Evolutionary conservation across 2,113 vertebrate species (phyloP).

Genomic region (Promerops cafer): DNA sequence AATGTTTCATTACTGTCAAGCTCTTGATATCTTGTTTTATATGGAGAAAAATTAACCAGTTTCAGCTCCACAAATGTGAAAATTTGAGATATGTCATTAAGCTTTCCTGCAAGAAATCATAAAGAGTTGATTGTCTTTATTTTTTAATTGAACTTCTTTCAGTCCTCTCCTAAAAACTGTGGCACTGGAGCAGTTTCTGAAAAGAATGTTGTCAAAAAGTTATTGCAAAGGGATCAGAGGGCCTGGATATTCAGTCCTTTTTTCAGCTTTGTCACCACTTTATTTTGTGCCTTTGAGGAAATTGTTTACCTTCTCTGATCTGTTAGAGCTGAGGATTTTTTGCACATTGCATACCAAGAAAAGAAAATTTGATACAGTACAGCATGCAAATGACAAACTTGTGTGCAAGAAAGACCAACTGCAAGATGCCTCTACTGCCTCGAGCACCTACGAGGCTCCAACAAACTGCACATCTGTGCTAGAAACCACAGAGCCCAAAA

Average conservation of each 20-base stretch:
- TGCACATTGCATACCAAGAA: not conserved
- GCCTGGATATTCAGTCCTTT: not conserved
- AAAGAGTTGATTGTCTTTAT: slow-evolving; percentile 43
- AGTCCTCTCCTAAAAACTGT: slow-evolving; percentile 14
- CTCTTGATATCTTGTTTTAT: slow-evolving; percentile 69
- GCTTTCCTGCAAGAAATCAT: slow-evolving; percentile 54
- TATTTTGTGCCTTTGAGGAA: not conserved
- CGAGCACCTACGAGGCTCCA: not conserved
- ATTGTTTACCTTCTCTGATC: not conserved
- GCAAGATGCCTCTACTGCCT: not conserved
- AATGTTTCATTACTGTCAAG: slow-evolving; percentile 72
- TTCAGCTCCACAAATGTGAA: slow-evolving; percentile 63
- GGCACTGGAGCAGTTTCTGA: not conserved
- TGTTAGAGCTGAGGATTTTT: not conserved
- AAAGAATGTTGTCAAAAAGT: not conserved
- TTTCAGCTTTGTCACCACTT: not conserved
- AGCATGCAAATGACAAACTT: not conserved
- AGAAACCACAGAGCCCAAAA: not conserved
- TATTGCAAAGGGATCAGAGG: not conserved
- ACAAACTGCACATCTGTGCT: not conserved
- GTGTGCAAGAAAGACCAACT: not conserved
- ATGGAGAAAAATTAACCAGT: slow-evolving; percentile 62
- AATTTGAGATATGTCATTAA: slow-evolving; percentile 67
- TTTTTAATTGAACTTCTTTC: slow-evolving; percentile 51
- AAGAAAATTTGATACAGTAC: not conserved